Base-by-base conservation (phyloP, 2,888 invertebrate species). In the Exephanes ischioxanthus region DNA sequence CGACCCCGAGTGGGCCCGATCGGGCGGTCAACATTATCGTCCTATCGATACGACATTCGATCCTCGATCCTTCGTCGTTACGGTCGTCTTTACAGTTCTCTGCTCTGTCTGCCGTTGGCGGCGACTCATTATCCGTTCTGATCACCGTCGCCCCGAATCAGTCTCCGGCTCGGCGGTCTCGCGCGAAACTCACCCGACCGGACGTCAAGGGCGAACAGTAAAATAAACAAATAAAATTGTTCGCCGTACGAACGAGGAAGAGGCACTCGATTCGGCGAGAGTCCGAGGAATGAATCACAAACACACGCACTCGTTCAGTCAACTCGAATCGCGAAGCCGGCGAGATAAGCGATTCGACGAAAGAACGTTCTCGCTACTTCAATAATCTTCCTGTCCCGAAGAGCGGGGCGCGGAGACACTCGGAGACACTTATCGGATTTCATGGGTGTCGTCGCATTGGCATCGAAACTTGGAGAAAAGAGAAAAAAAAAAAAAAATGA, bases 21-120 rank as follows among this genome's bases (percentile, higher is more conserved):
- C 92, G 91, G 76, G 93, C 92, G 87, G 93, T 92, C 91, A 94
- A 91, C 93, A 93, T 93, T 81, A 87, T 92, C 87, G 84, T 48
- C 58, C 75, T 67, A 78, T 77, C 77, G 71, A 76, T 81, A 45
- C 78, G 68, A 19, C 33, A 33, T 33, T 41, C 51, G 41, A 41
- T 33, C 41, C 66, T 67, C 30, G 66, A 37, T 3, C 6, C n/a
- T 58, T 73, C 66, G 16, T 48, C 66, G 55, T 55, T 37, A 22
- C 72, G 16, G 48, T 68, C 33, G 33, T 58, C 26, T 33, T 70
- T 45, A 48, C 41, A 7, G 26, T 61, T 67, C 7, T 68, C 22
- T 0, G 22, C 45, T 78, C 22, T 14, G 26, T 16, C 33, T 58
- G 66, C 76, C 80, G 80, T 72, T 51, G 33, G 87, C 87, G 87